Evolutionary conservation across 2,113 vertebrate genomes (phyloP).

Genomic region (Dromaius novaehollandiae): DNA sequence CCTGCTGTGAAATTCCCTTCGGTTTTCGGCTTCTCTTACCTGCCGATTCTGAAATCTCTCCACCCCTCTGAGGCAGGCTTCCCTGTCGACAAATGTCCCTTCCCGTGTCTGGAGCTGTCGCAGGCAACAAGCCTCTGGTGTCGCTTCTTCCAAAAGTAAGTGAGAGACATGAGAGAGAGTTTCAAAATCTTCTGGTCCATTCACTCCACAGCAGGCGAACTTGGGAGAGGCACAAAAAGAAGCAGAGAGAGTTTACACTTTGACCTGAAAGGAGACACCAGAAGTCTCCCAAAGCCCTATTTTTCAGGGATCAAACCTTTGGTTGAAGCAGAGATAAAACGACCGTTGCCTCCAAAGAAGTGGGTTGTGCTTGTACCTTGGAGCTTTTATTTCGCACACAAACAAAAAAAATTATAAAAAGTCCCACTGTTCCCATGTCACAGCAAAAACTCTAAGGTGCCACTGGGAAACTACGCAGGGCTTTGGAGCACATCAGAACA

Average conservation of each 20-base stretch:
- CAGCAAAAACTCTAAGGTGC: neutral
- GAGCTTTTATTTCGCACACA: neutral
- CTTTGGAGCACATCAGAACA: neutral
- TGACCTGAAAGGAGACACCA: neutral
- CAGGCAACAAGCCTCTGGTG: conserved; percentile 89
- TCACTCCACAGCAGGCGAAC: conserved; percentile 95
- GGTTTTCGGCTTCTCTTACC: conserved; percentile 32
- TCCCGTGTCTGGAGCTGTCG: conserved; percentile 77
- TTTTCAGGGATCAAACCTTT: neutral
- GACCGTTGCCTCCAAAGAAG: neutral
- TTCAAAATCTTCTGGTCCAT: conserved; percentile 89
- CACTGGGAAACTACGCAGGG: neutral
- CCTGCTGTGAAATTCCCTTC: neutral
- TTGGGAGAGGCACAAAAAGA: conserved; percentile 53
- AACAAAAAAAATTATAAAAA: neutral
- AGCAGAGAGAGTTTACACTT: neutral
- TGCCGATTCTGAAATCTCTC: conserved; percentile 85
- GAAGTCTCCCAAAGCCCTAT: neutral
- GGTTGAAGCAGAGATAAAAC: neutral
- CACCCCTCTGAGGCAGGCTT: conserved; percentile 81
- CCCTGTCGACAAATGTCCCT: conserved; percentile 67
- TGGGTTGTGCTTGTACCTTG: neutral
- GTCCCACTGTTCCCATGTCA: neutral
- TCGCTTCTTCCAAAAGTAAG: conserved; percentile 54
- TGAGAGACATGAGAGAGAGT: conserved; percentile 74